Conservation (phyloP, 2,888 invertebrate species). For the Unio delphinus region DNA sequence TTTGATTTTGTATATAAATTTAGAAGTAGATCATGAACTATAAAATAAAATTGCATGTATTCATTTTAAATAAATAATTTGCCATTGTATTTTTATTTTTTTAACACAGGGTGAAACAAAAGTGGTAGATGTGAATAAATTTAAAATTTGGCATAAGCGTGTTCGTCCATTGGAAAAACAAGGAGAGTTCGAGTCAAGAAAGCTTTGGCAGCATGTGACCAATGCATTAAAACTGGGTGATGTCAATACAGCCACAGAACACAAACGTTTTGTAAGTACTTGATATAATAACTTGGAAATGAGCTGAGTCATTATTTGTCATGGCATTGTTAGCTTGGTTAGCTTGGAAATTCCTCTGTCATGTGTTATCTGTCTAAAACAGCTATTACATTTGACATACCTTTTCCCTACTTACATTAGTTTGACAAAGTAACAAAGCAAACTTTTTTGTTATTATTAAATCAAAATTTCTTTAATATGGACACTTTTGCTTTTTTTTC, state of each 20-base stretch:
- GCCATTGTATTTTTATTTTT: neutral
- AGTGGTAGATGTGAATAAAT: slow-evolving; percentile 59
- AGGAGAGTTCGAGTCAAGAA: slow-evolving; percentile 72
- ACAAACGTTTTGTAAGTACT: slow-evolving; percentile 68
- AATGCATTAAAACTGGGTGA: slow-evolving; percentile 70
- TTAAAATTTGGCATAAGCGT: slow-evolving; percentile 65
- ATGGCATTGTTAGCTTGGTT: no score
- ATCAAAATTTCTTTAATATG: no score
- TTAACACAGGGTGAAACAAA: slow-evolving; percentile 63
- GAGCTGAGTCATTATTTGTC: no score
- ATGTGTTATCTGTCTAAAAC: no score
- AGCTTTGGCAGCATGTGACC: slow-evolving; percentile 73
- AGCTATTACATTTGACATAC: no score
- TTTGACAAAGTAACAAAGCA: no score
- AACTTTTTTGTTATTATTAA: no score
- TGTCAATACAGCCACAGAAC: slow-evolving; percentile 71
- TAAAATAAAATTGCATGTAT: neutral
- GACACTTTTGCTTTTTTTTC: no score
- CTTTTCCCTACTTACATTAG: no score
- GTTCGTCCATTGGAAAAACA: slow-evolving; percentile 72
- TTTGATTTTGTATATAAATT: neutral
- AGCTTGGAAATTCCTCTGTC: no score
- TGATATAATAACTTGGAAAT: neutral
- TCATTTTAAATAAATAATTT: neutral
- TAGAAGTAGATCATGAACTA: neutral